These are phyloP conservation scores for Eueides isabella DNA, from an alignment of 1,140 invertebrate genomes.

Conservation along the genomic window DNA sequence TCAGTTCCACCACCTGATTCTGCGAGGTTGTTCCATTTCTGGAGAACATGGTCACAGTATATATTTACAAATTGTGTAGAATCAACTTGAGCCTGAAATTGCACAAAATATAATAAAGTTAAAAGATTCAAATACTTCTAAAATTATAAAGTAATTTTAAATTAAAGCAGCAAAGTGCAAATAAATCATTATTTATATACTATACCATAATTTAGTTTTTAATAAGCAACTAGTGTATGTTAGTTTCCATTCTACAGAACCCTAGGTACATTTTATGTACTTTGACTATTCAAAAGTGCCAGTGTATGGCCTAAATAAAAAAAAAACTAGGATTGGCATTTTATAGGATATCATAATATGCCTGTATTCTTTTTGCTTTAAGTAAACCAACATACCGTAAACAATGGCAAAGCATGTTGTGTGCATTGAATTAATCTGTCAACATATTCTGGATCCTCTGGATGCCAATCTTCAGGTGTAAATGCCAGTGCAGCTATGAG, in stretches of 20 bases:
- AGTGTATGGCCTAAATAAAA: too few species aligned
- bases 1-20: conserved; percentile 85
- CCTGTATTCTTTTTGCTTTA: too few species aligned
- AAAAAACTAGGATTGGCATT: too few species aligned
- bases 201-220: too few species aligned
- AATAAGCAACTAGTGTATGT: too few species aligned
- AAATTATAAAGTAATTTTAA: conserved; percentile 8
- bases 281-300: too few species aligned
- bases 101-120: conserved; percentile 42
- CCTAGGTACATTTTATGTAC: too few species aligned
- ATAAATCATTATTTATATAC: neutral
- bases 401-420: conserved; percentile 92
- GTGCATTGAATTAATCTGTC: conserved; percentile 93
- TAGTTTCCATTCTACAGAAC: too few species aligned
- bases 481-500: conserved; percentile 92
- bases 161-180: neutral
- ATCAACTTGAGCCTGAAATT: conserved; percentile 91
- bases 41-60: conserved; percentile 93
- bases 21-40: conserved; percentile 83
- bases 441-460: conserved; percentile 89
- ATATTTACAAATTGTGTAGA: conserved; percentile 94
- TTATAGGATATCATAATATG: too few species aligned
- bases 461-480: conserved; percentile 89
- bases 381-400: conserved; percentile 88
- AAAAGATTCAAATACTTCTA: conserved; percentile 18